Evolutionary conservation across 2,113 vertebrate genomes (phyloP).

Genomic region (Calcarius ornatus): DNA sequence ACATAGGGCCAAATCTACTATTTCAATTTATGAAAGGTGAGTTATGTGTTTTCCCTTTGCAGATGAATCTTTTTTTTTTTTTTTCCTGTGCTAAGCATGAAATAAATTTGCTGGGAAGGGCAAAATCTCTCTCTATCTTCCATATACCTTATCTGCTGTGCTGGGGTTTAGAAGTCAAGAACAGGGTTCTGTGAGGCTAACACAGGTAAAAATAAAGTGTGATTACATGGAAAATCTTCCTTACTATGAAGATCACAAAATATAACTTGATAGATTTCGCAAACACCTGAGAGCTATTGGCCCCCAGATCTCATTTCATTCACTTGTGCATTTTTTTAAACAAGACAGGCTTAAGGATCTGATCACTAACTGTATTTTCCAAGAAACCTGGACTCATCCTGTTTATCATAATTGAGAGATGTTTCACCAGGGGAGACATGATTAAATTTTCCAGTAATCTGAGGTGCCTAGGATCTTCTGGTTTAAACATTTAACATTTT

Average conservation of each 20-base stretch:
- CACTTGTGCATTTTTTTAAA: background rate
- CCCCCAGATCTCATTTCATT: background rate
- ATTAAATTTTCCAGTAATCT: background rate
- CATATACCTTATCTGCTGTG: background rate
- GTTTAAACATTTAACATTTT: background rate
- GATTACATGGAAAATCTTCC: background rate
- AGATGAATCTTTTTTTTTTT: background rate
- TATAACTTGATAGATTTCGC: background rate
- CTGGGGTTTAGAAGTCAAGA: background rate
- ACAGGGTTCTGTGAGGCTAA: background rate
- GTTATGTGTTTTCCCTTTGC: background rate
- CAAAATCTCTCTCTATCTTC: background rate
- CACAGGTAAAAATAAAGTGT: background rate
- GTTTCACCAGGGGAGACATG: background rate
- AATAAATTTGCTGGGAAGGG: rapidly evolving
- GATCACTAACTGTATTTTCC: background rate
- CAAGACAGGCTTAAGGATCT: background rate
- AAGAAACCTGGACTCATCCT: background rate
- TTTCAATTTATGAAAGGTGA: background rate
- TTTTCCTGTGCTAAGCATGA: background rate
- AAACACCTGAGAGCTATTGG: background rate
- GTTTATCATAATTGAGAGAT: background rate
- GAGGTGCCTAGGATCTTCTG: background rate
- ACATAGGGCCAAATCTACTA: background rate
- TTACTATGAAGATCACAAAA: background rate